Evolutionary conservation across 1,140 invertebrate genomes (phyloP).

Genomic region (Hycleus cichorii): DNA sequence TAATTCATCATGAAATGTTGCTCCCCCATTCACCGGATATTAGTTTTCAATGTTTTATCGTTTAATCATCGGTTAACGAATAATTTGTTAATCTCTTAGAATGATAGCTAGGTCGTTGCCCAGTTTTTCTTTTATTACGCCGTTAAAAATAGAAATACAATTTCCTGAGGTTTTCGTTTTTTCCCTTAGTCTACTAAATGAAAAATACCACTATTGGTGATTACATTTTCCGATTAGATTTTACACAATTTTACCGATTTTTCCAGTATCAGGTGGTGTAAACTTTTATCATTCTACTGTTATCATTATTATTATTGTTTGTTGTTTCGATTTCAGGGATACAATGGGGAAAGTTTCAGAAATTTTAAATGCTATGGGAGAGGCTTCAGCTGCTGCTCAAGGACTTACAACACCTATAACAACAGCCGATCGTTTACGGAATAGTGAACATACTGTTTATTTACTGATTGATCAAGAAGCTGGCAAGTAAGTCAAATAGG

Average conservation of each 20-base stretch:
- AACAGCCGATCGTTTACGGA: conserved; percentile 56
- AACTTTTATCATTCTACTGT: background rate
- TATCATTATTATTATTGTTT: conserved; percentile 14
- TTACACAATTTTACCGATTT: too few relatives aligned
- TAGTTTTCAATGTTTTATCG: too few relatives aligned
- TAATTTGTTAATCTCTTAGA: too few relatives aligned
- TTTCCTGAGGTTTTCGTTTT: too few relatives aligned
- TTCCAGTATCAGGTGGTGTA: background rate
- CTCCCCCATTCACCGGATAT: too few relatives aligned
- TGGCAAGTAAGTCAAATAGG: conserved; percentile 25
- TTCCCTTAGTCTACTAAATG: too few relatives aligned
- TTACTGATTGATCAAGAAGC: conserved; percentile 52
- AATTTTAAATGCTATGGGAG: conserved; percentile 61
- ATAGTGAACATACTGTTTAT: conserved; percentile 61
- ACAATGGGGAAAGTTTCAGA: conserved; percentile 55
- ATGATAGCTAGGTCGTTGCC: too few relatives aligned
- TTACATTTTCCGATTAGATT: background rate
- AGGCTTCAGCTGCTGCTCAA: conserved; percentile 65
- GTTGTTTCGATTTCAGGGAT: conserved; percentile 45
- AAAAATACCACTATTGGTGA: background rate
- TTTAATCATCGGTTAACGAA: too few relatives aligned
- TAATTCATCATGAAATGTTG: too few relatives aligned
- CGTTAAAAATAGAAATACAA: too few relatives aligned
- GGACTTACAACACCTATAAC: conserved; percentile 65
- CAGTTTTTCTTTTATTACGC: too few relatives aligned